These are phyloP conservation scores for Caenorhabditis sp. DNA, from an alignment of 2,888 invertebrate genomes.

Conservation along the genomic window DNA sequence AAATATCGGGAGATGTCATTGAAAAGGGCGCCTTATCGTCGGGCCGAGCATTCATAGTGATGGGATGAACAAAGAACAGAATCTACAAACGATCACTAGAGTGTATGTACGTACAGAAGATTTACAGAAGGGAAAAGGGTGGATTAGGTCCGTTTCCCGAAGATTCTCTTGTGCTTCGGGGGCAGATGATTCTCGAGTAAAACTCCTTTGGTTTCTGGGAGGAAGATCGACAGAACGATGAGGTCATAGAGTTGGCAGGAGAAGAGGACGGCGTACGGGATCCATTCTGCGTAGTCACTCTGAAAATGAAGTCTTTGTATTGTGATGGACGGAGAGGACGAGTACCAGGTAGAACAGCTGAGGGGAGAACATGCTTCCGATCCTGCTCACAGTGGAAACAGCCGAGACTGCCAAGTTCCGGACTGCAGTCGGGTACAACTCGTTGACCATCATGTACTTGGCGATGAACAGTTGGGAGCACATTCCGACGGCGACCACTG, in stretches of 20 bases:
- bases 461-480: constrained; percentile 61
- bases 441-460: constrained; percentile 60
- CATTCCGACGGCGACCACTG: constrained; percentile 63
- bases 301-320: constrained; percentile 12
- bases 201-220: constrained; percentile 60
- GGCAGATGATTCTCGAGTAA: constrained; percentile 56
- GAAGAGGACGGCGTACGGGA: constrained; percentile 47
- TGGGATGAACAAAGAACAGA: neutral
- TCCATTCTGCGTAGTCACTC: constrained; percentile 48
- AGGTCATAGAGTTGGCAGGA: constrained; percentile 42
- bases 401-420: constrained; percentile 71
- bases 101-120: neutral
- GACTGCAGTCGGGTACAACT: constrained; percentile 72
- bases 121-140: neutral
- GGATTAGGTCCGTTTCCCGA: constrained; percentile 33
- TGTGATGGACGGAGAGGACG: neutral
- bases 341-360: constrained; percentile 70
- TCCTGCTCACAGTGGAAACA: constrained; percentile 64
- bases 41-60: neutral
- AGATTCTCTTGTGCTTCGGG: constrained; percentile 56
- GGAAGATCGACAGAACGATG: constrained; percentile 29
- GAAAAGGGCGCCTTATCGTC: constrained; percentile 14
- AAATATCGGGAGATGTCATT: constrained; percentile 5
- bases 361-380: constrained; percentile 71
- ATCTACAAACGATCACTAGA: neutral